phyloP scores from a whole-genome alignment of 1,140 invertebrate species.

The Drosophila sechellia region DNA sequence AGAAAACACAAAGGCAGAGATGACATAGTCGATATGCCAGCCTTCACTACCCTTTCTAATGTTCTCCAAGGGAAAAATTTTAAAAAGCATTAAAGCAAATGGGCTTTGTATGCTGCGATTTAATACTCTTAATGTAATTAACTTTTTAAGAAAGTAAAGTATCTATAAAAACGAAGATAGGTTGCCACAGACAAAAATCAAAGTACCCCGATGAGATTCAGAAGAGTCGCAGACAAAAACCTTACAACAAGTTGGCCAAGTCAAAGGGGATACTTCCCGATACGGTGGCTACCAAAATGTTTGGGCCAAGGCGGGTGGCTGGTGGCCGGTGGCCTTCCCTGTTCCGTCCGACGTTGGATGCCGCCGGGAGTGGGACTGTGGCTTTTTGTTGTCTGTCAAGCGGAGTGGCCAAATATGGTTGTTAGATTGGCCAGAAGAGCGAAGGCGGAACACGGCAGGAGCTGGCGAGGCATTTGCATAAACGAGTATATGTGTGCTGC shows the following conservation, averaged over 20 bases:
- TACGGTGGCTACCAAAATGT: conserved; percentile 53
- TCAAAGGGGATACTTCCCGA: conserved; percentile 50
- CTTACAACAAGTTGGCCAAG: conserved; percentile 50
- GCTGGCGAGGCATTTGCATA: conserved; percentile 63
- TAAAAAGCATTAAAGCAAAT: too few relatives aligned
- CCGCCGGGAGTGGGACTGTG: conserved; percentile 4
- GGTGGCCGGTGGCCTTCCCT: conserved; percentile 22
- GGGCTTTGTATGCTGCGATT: too few relatives aligned
- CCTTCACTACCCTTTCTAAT: not conserved
- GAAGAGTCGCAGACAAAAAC: conserved; percentile 21
- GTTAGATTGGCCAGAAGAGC: conserved; percentile 64
- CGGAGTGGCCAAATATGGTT: conserved; percentile 81
- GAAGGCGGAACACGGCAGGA: conserved; percentile 40
- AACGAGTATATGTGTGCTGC: conserved; percentile 1
- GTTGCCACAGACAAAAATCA: not conserved
- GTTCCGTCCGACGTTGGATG: conserved; percentile 16
- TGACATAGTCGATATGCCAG: not conserved
- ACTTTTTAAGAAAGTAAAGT: too few relatives aligned
- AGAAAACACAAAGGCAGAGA: not conserved
- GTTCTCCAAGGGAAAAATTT: not conserved
- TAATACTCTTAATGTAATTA: too few relatives aligned
- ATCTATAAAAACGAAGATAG: too few relatives aligned
- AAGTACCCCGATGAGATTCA: not conserved
- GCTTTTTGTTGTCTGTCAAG: conserved; percentile 79
- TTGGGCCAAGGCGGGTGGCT: conserved; percentile 29